phyloP scores from a whole-genome alignment of 2,888 invertebrate species.

The Diarsia rubi region DNA sequence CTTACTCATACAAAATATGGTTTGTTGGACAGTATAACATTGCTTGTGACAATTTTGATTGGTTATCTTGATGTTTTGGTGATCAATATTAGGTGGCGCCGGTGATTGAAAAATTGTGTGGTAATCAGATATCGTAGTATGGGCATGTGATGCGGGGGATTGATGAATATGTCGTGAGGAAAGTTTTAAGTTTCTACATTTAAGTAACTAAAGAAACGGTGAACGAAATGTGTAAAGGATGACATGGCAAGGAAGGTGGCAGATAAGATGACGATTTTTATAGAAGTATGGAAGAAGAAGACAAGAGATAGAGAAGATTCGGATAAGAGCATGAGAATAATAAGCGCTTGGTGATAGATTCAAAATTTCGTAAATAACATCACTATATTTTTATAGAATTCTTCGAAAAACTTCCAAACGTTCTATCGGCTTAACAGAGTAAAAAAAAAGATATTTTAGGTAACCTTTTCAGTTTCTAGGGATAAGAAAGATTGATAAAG shows the following conservation, averaged over 20 bases:
- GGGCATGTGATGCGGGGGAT: too few species aligned
- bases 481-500: constrained; percentile 46
- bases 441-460: constrained; percentile 4
- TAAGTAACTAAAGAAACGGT: too few species aligned
- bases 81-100: background rate
- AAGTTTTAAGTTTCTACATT: too few species aligned
- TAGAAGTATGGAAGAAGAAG: too few species aligned
- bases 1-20: background rate
- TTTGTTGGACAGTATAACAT: constrained; percentile 4
- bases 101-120: too few species aligned
- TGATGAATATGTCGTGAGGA: too few species aligned
- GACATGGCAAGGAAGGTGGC: too few species aligned
- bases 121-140: too few species aligned
- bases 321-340: too few species aligned
- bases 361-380: background rate
- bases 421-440: background rate
- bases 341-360: background rate
- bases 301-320: too few species aligned
- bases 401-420: background rate
- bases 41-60: background rate
- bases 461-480: constrained; percentile 19
- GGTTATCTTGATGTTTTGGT: background rate
- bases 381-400: background rate
- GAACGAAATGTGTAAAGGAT: too few species aligned
- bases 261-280: too few species aligned